Evolutionary conservation across 2,888 invertebrate genomes (phyloP).

Genomic region (Trissolcus japonicus): DNA sequence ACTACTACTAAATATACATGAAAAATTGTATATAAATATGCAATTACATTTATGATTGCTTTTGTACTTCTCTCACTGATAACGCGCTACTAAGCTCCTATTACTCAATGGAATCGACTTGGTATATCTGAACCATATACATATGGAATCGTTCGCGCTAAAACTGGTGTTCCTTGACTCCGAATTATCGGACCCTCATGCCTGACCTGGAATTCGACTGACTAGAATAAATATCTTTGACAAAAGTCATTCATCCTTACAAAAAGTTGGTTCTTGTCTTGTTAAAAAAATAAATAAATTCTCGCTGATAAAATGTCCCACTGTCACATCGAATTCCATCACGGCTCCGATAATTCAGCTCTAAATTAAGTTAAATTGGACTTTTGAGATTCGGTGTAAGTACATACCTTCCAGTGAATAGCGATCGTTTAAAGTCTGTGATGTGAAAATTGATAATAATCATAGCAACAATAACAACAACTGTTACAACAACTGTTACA

Average conservation of each 20-base stretch:
- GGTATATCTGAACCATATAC: background rate
- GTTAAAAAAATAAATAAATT: conserved; percentile 36
- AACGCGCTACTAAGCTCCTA: conserved; percentile 63
- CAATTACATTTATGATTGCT: conserved; percentile 71
- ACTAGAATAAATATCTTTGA: conserved; percentile 5
- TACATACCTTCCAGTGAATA: conserved; percentile 27
- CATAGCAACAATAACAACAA: conserved; percentile 31
- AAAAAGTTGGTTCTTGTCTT: conserved; percentile 1
- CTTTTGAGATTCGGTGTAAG: conserved; percentile 43
- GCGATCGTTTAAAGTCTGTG: background rate
- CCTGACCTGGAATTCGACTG: background rate
- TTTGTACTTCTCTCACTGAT: conserved; percentile 73
- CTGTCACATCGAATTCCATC: conserved; percentile 1
- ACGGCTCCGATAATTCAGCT: conserved; percentile 4
- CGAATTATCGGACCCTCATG: conserved; percentile 11
- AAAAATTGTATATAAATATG: conserved; percentile 70
- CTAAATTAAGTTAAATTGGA: conserved; percentile 15
- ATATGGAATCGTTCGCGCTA: too few species aligned
- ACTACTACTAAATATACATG: conserved; percentile 54
- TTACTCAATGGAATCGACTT: conserved; percentile 37
- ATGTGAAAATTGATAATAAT: conserved; percentile 12
- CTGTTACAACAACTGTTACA: conserved; percentile 14
- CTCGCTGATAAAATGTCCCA: conserved; percentile 10
- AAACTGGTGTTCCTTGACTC: too few species aligned
- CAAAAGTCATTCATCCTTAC: background rate